phyloP scores from a whole-genome alignment of 2,888 invertebrate genomes.

The Gari tellinella region DNA sequence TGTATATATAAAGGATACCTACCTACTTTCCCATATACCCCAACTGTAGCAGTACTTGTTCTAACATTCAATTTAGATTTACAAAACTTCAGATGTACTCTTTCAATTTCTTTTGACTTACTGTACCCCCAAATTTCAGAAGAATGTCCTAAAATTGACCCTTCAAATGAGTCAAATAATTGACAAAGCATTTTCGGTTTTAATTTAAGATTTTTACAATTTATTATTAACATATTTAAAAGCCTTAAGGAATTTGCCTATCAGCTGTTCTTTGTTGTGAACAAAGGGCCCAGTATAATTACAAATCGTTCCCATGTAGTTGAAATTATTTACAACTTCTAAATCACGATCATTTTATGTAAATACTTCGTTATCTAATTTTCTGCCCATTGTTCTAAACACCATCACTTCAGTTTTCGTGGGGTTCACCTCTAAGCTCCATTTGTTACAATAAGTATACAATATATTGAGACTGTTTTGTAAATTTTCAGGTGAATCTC shows the following conservation, averaged over 20 bases:
- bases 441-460: slow-evolving; percentile 16
- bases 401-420: slow-evolving; percentile 18
- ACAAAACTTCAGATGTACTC: slow-evolving; percentile 8
- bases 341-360: neutral
- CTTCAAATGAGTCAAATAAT: slow-evolving; percentile 10
- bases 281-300: slow-evolving; percentile 1
- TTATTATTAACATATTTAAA: neutral
- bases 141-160: slow-evolving; percentile 1
- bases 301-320: slow-evolving; percentile 5
- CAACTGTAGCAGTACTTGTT: no score
- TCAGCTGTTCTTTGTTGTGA: neutral
- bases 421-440: slow-evolving; percentile 20
- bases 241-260: slow-evolving; percentile 8
- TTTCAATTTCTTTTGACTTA: slow-evolving; percentile 4
- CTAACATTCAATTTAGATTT: neutral
- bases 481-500: slow-evolving; percentile 7
- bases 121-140: slow-evolving; percentile 8
- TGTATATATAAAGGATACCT: no score
- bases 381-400: slow-evolving; percentile 20
- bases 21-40: no score
- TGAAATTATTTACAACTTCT: slow-evolving; percentile 10
- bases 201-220: neutral
- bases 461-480: slow-evolving; percentile 11
- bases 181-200: slow-evolving; percentile 4
- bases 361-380: slow-evolving; percentile 7